Conservation (phyloP, 2,113 vertebrate genomes). For the Macrotus californicus region DNA sequence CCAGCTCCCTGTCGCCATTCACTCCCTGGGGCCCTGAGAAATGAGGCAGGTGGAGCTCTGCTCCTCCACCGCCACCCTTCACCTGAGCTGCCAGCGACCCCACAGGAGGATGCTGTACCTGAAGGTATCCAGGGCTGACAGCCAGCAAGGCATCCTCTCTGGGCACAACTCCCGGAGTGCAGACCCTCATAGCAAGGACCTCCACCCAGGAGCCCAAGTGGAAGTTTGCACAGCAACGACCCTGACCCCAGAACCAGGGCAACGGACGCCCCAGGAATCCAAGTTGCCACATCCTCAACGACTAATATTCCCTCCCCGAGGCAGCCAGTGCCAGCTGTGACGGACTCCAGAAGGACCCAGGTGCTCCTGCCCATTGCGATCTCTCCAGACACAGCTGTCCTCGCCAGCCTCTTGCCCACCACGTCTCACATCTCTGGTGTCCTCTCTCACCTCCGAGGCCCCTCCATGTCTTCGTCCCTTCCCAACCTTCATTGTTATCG, state of each 20-base stretch:
- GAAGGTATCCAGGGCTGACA: not conserved
- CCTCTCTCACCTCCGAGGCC: not conserved
- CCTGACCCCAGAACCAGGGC: not conserved
- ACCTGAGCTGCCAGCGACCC: not conserved
- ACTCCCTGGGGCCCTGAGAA: not conserved
- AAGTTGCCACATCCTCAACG: not conserved
- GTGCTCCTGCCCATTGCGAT: accelerated
- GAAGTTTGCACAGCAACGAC: not conserved
- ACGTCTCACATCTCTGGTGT: not conserved
- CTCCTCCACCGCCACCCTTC: accelerated
- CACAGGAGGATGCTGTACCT: not conserved
- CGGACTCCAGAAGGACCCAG: not conserved
- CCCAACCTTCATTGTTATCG: not conserved
- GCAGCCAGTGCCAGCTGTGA: not conserved
- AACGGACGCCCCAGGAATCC: not conserved
- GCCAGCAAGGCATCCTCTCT: not conserved
- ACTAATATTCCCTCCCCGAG: not conserved
- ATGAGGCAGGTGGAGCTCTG: not conserved
- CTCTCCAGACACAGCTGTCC: not conserved
- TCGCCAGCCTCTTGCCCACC: not conserved
- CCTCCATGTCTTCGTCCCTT: not conserved
- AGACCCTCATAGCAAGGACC: not conserved
- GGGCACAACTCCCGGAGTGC: not conserved
- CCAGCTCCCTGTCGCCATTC: not conserved
- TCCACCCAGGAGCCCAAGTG: too few species aligned